Conservation (phyloP, 2,888 invertebrate species). For the Lysandra bellargus region DNA sequence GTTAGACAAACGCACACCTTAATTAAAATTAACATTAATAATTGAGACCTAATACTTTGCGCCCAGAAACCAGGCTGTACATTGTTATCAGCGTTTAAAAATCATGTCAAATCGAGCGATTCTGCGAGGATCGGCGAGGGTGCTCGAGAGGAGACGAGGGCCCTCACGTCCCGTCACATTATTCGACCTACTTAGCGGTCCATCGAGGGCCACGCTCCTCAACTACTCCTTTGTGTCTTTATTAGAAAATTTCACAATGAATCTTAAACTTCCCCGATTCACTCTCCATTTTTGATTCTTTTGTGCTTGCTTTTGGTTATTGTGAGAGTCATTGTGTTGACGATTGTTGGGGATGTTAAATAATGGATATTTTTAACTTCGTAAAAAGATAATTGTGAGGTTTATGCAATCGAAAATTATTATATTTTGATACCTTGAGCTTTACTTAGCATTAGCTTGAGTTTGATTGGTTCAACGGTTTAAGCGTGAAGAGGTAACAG, state of each 20-base stretch:
- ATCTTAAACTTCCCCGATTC: slow-evolving; percentile 35
- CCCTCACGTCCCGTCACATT: slow-evolving; percentile 72
- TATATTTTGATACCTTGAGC: too few relatives aligned
- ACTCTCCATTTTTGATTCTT: slow-evolving; percentile 29
- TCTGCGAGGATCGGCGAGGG: slow-evolving; percentile 67
- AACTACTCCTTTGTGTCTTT: slow-evolving; percentile 46
- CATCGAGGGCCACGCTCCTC: slow-evolving; percentile 56
- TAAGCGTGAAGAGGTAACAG: too few relatives aligned
- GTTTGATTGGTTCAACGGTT: too few relatives aligned
- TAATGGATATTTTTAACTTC: neutral
- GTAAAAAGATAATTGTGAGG: neutral
- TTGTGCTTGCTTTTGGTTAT: slow-evolving; percentile 21
- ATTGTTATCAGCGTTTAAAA: slow-evolving; percentile 73
- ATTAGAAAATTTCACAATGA: slow-evolving; percentile 40
- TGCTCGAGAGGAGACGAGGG: slow-evolving; percentile 64
- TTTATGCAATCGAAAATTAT: too few relatives aligned
- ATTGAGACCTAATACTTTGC: neutral
- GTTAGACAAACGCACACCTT: neutral
- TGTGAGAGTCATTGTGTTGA: slow-evolving; percentile 13
- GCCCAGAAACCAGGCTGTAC: slow-evolving; percentile 37
- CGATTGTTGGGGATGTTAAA: neutral
- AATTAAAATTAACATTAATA: neutral
- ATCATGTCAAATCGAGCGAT: slow-evolving; percentile 79
- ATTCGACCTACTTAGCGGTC: slow-evolving; percentile 76
- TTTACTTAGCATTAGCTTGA: too few relatives aligned